Base-by-base conservation (phyloP, 2,113 vertebrate genomes). In the Puffinus mauretanicus region DNA sequence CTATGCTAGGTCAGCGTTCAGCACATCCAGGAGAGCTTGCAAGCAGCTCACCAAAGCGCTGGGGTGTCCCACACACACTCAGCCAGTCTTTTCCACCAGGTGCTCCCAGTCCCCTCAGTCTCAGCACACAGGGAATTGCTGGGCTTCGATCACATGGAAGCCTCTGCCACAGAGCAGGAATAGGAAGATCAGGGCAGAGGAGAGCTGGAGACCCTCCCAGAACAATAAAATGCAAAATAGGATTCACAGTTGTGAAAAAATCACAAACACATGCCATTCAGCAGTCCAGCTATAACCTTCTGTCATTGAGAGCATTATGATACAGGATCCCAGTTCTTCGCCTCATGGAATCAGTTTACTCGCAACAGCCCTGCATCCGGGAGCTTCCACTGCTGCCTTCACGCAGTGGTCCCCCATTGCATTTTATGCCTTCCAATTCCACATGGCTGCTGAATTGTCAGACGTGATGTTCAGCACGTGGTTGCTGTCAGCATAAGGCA, bases 381-480 rank as follows among this genome's bases (percentile, higher is more conserved):
- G 44, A 80, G 17, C 32, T 57, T 69, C 54, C 85, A 20, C 27
- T 5, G 16, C 64, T 66, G 69, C 47, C n/a, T 38, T 76, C 66
- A 8, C 0, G 0, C n/a, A 20, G 13, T 3, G 24, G 19, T 11
- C 40, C 21, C 26, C 42, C 29, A 7, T 13, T 18, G 62, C 30
- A 18, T 40, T 66, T 61, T 8, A 17, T 7, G 62, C 24, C 66
- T 47, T 52, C 36, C 29, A 18, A 0, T 42, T n/a, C 69, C 72
- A 38, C 6, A 1, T 0, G 7, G 65, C 51, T 54, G 36, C 67
- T 60, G n/a, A 79, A 18, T 9, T 19, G 11, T n/a, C 29, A 40
- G 49, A 65, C 16, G 10, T 3, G 36, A 30, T 1, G 12, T 47
- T 86, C 42, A 60, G 76, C 76, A 73, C 0, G 0, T 20, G 64